phyloP scores from a whole-genome alignment of 2,888 invertebrate species.

The Drosophila rubida region DNA sequence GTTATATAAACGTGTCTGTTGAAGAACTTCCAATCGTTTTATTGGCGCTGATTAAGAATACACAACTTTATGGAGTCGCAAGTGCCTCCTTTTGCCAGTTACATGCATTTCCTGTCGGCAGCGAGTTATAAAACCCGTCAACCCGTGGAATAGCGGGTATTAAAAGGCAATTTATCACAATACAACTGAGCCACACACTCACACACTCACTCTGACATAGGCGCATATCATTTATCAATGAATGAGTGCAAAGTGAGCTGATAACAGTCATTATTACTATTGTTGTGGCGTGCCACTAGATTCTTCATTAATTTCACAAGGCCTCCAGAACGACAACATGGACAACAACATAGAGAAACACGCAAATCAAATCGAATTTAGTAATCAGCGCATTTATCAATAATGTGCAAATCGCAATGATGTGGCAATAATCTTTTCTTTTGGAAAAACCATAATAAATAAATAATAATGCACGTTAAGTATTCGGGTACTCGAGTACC shows the following conservation, averaged over 20 bases:
- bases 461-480: too few species aligned
- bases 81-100: too few species aligned
- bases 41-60: too few species aligned
- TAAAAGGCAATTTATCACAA: constrained; percentile 34
- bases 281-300: constrained; percentile 8
- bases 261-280: constrained; percentile 46
- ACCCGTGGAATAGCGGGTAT: too few species aligned
- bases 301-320: constrained; percentile 24
- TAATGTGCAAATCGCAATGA: constrained; percentile 57
- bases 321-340: constrained; percentile 12
- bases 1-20: too few species aligned
- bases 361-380: constrained; percentile 51
- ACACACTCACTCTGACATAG: neutral
- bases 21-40: too few species aligned
- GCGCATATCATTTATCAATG: constrained; percentile 66
- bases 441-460: constrained; percentile 58
- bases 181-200: constrained; percentile 9
- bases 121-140: too few species aligned
- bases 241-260: constrained; percentile 58
- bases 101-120: too few species aligned
- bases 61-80: too few species aligned
- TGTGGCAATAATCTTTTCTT: constrained; percentile 48
- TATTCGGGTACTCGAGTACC: constrained; percentile 1
- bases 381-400: constrained; percentile 31
- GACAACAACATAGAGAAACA: neutral